Percentiles rank a stretch among this genome's conserved stretches.
phyloP scores from a whole-genome alignment of 35 echinoderm and acorn worm species.

The Amphiura filiformis region DNA sequence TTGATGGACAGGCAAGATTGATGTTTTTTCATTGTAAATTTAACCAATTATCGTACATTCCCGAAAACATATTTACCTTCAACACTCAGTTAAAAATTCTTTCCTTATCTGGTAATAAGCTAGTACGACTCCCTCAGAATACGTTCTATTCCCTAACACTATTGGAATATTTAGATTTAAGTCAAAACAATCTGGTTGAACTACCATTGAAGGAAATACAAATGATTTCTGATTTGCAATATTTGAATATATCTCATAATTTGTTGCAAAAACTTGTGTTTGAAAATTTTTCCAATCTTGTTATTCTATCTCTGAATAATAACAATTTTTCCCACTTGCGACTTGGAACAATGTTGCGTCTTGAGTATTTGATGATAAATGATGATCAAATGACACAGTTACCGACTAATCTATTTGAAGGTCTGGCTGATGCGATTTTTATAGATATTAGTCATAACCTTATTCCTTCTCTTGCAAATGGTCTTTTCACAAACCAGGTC shows the following conservation, averaged over 20 bases:
- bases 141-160: not conserved
- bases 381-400: not conserved
- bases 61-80: not conserved
- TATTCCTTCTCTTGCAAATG: not conserved
- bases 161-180: too few species aligned
- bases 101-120: not conserved
- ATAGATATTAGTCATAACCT: not conserved
- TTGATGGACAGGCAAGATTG: not conserved
- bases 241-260: too few species aligned
- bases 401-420: not conserved
- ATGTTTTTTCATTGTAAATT: not conserved
- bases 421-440: not conserved
- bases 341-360: too few species aligned
- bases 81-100: not conserved
- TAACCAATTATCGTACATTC: not conserved
- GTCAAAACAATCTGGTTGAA: too few species aligned
- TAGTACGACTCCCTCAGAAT: not conserved
- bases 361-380: too few species aligned
- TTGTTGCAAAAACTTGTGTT: not conserved
- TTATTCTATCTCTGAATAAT: not conserved
- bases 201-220: too few species aligned
- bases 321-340: not conserved
- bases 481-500: not conserved
- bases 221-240: too few species aligned
- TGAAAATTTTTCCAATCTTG: not conserved